Evolutionary conservation across 2,888 invertebrate genomes (phyloP), one percentile per base, ranked within the genome.

Genomic region (Drosophila prolongata): DNA sequence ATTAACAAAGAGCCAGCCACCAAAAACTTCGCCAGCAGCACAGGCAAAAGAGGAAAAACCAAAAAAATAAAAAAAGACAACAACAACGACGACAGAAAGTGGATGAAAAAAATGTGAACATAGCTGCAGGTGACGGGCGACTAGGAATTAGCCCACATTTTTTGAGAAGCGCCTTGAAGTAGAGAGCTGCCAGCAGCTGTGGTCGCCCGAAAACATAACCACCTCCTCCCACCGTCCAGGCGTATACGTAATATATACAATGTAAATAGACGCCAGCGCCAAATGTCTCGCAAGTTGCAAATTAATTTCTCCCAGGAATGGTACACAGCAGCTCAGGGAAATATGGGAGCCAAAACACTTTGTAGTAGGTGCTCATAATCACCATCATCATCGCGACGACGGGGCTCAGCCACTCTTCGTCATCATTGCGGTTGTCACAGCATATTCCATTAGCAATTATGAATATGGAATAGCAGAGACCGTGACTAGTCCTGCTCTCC

Each of bases 391-490:
- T 59, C 59, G 11, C 56, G 50, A 42, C 52, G 55, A n/a, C 35
- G 50, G 16, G 56, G 44, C 47, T 60, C 13, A 34, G 50, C 24
- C 46, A 66, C 57, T 56, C 30, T 56, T 40, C 37, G 58, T 72
- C 66, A 62, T 61, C 47, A 38, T 62, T 68, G 62, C 65, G 75
- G 69, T 62, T 78, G 77, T 70, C 87, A 55, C 60, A 82, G 90
- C 90, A 89, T 90, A 90, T 90, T 90, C 90, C 90, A 90, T 90
- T 90, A 90, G 90, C 89, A 91, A 90, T 90, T 91, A 90, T 87
- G 89, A 90, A 88, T 90, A 86, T 84, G 87, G 87, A 88, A 86
- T 87, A 68, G 71, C 59, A 35, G 35, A 72, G 78, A 75, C 86
- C 87, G 66, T 72, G 84, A 83, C 84, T 83, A 83, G 74, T 73